Base-by-base conservation (phyloP, 2,797 vertebrate species). In the Morus bassanus region DNA sequence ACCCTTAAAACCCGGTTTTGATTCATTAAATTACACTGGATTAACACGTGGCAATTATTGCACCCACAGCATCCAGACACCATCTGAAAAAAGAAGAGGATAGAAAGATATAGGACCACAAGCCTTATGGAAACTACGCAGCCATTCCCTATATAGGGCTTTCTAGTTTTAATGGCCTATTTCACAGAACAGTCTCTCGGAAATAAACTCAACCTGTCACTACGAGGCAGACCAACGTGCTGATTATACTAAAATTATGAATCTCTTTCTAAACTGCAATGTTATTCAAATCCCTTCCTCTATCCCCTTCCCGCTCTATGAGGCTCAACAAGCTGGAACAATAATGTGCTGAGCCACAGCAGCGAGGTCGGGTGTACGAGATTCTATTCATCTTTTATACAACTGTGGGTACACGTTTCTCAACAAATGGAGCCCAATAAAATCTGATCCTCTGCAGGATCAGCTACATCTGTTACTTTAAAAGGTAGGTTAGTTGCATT, bases 311-410 rank as follows among this genome's bases (percentile, higher is more conserved):
- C 39, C 12, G 76, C 70, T 87, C 83, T n/a, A 45, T 74, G 48
- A 81, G 92, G 91, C 89, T 96, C 93, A 97, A 95, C 92, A 96
- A 95, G 88, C 87, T 86, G 93, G 95, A 93, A 96, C 88, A 91
- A 88, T 91, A 93, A 92, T 95, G 75, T 95, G 93, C 94, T 93
- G 93, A 91, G 94, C 86, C 86, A 56, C 89, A 23, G 82, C 84
- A 63, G 65, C 31, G 23, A 86, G 91, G 92, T 75, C 61, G 81
- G 59, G 25, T 37, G 37, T 13, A 5, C 61, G 41, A 94, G 82
- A 18, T 69, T 81, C 87, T 54, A 77, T 63, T 80, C 85, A 93
- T 94, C 90, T 92, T 95, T 75, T 80, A 85, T 78, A 92, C 69
- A 88, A 46, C 73, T 72, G 57, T 4, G 48, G 18, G 31, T 50